Conservation (phyloP, 2,888 invertebrate species). For the Synanthedon tipuliformis region DNA sequence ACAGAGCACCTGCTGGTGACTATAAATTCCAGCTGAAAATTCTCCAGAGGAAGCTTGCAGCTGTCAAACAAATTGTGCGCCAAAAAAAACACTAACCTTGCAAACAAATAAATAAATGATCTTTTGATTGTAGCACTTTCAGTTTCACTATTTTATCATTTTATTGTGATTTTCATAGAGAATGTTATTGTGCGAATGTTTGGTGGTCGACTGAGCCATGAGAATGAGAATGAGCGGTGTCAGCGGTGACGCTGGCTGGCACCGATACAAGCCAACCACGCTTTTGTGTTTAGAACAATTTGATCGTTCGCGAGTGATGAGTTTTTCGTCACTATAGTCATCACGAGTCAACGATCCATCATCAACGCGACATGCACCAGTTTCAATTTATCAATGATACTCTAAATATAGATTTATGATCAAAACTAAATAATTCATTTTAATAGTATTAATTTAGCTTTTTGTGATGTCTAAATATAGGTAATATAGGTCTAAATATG, state of each 20-base stretch:
- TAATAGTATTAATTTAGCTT: no score
- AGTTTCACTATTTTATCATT: constrained; percentile 13
- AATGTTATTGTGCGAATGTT: constrained; percentile 47
- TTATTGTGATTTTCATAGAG: constrained; percentile 16
- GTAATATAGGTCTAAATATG: no score
- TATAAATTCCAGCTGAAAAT: constrained; percentile 8
- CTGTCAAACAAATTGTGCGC: constrained; percentile 12
- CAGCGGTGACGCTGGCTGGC: constrained; percentile 33
- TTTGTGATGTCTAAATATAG: no score
- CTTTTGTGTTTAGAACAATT: constrained; percentile 43
- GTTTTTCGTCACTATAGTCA: constrained; percentile 15
- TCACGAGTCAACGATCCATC: constrained; percentile 13
- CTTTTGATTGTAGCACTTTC: constrained; percentile 9
- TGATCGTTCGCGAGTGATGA: constrained; percentile 4
- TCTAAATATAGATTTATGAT: no score
- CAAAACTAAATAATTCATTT: no score
- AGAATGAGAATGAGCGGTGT: constrained; percentile 1
- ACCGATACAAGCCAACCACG: constrained; percentile 24
- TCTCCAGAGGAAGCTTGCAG: constrained; percentile 22
- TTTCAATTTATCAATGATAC: background rate
- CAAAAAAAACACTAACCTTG: constrained; percentile 14
- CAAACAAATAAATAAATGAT: constrained; percentile 2
- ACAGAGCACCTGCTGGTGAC: constrained; percentile 10
- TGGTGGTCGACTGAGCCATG: constrained; percentile 34
- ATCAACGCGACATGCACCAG: background rate